phyloP scores from a whole-genome alignment of 1,140 invertebrate genomes.

The Hypsibius dujardini region DNA sequence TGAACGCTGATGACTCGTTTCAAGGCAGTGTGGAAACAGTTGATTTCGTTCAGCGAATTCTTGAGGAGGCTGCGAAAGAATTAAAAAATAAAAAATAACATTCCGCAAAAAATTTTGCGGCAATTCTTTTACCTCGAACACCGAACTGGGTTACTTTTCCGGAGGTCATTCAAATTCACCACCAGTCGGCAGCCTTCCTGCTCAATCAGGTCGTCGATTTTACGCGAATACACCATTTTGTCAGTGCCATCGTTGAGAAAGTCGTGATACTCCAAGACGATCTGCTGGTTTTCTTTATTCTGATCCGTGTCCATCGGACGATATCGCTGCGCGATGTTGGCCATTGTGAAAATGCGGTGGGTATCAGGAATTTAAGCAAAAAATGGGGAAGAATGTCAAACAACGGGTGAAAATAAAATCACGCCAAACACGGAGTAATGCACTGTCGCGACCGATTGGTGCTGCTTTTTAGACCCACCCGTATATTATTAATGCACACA shows the following conservation, averaged over 20 bases:
- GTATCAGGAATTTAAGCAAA: too few species aligned
- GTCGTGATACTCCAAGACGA: not conserved
- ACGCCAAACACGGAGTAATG: too few species aligned
- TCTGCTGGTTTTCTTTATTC: not conserved
- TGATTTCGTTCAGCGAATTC: constrained; percentile 75
- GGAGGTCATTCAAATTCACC: constrained; percentile 88
- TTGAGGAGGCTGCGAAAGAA: constrained; percentile 50
- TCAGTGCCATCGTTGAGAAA: constrained; percentile 37
- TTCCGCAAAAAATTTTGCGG: constrained; percentile 21
- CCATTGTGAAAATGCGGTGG: too few species aligned
- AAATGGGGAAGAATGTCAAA: too few species aligned
- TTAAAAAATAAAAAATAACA: constrained; percentile 17
- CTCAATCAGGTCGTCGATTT: constrained; percentile 75
- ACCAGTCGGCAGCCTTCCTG: constrained; percentile 57
- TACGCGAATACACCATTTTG: constrained; percentile 61
- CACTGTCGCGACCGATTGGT: too few species aligned
- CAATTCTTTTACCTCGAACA: constrained; percentile 37
- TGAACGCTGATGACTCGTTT: constrained; percentile 68
- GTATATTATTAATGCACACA: too few species aligned
- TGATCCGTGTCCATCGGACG: not conserved
- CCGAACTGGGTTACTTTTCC: constrained; percentile 54
- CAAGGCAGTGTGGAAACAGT: constrained; percentile 73
- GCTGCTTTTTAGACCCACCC: too few species aligned
- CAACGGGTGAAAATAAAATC: too few species aligned
- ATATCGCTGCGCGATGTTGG: too few species aligned